Conservation (phyloP, 2,113 vertebrate genomes). For the Laterallus jamaicensis region DNA sequence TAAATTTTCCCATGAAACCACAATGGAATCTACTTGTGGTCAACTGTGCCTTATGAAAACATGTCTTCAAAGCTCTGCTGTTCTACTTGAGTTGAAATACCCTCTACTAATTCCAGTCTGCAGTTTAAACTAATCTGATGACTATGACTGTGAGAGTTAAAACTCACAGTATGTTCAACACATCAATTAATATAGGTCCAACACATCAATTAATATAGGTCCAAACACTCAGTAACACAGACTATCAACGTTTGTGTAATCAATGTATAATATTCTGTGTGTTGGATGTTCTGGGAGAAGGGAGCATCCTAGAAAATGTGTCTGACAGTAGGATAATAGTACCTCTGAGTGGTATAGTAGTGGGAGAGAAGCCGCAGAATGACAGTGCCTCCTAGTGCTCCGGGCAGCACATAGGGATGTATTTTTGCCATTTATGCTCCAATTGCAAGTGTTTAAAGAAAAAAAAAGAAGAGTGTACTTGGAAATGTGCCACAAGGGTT, state of each 20-base stretch:
- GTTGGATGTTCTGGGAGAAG: not conserved
- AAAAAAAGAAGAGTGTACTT: not conserved
- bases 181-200: not conserved
- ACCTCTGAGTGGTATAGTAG: not conserved
- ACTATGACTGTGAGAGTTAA: not conserved
- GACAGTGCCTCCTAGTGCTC: conserved; percentile 57
- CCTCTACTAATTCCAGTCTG: not conserved
- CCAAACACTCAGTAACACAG: not conserved
- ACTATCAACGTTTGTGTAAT: not conserved
- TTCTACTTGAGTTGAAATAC: not conserved
- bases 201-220: not conserved
- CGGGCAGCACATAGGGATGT: not conserved
- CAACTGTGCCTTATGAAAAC: not conserved
- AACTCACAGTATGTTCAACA: not conserved
- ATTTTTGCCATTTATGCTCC: not conserved
- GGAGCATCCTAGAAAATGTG: not conserved
- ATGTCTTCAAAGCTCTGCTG: not conserved
- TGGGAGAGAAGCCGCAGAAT: not conserved
- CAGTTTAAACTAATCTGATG: not conserved
- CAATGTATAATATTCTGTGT: not conserved
- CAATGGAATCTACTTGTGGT: not conserved
- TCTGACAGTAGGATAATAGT: not conserved
- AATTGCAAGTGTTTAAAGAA: conserved; percentile 4
- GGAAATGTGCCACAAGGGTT: not conserved
- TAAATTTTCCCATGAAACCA: not conserved